Evolutionary conservation across 2,113 vertebrate genomes (phyloP).

Genomic region (Mobula birostris): DNA sequence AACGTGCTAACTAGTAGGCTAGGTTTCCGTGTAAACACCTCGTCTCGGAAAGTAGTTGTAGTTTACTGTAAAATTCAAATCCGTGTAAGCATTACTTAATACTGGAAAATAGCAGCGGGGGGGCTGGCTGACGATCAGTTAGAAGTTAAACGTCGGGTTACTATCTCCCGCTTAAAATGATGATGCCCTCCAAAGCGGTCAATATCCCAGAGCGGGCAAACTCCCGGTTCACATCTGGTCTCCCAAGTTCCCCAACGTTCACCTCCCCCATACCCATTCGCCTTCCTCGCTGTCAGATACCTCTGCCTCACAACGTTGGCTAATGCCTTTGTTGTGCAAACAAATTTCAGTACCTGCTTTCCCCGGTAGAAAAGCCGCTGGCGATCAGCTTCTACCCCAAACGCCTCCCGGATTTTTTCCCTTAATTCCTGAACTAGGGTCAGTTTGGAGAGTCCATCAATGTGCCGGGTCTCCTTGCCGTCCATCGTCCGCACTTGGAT

Average conservation of each 20-base stretch:
- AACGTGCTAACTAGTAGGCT: background rate
- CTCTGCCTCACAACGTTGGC: too few species aligned
- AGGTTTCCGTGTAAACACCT: conserved; percentile 24
- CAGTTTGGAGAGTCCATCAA: conserved; percentile 85
- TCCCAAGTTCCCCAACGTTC: background rate
- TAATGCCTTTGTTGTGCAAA: background rate
- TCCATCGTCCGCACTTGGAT: conserved; percentile 98
- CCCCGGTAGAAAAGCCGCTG: conserved; percentile 91
- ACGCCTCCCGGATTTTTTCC: conserved; percentile 71
- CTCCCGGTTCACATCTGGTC: background rate
- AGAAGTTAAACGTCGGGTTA: too few species aligned
- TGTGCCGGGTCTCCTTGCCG: conserved; percentile 76
- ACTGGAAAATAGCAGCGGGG: background rate
- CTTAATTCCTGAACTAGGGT: conserved; percentile 87
- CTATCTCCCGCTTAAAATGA: background rate
- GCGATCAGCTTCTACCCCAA: conserved; percentile 70
- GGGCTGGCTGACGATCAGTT: background rate
- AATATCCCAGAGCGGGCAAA: background rate
- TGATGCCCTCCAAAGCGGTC: background rate
- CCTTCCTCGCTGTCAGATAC: background rate
- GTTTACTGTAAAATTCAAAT: background rate
- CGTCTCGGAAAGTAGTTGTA: background rate
- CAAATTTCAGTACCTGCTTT: conserved; percentile 69
- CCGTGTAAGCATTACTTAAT: background rate
- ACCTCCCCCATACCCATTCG: background rate